These are phyloP conservation scores for Sus scrofa DNA, from an alignment of 2,113 vertebrate species.

Conservation along the genomic window DNA sequence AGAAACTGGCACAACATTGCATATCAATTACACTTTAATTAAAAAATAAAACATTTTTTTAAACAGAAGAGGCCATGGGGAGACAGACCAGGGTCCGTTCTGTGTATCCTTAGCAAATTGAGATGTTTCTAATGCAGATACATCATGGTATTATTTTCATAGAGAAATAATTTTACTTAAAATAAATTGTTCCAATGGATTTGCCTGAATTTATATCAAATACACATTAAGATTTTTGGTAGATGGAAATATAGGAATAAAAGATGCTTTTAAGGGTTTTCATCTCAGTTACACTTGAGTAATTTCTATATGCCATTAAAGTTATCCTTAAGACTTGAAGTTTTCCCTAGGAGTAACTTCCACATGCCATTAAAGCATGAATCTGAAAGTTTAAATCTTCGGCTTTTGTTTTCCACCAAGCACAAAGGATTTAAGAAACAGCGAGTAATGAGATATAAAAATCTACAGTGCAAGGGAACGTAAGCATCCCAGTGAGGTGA, in stretches of 20 bases:
- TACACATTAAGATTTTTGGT: slow-evolving; percentile 48
- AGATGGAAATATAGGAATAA: slow-evolving; percentile 80
- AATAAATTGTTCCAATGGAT: slow-evolving; percentile 72
- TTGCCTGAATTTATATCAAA: slow-evolving; percentile 73
- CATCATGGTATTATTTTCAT: slow-evolving; percentile 72
- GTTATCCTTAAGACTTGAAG: not conserved
- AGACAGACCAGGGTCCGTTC: not conserved
- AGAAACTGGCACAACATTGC: too few species aligned
- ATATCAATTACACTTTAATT: too few species aligned
- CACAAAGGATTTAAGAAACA: not conserved
- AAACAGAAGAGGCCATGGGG: not conserved
- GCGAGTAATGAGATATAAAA: slow-evolving; percentile 77
- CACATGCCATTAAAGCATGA: slow-evolving; percentile 80
- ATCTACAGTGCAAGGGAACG: slow-evolving; percentile 35
- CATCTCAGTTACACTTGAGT: slow-evolving; percentile 80
- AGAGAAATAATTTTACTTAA: slow-evolving; percentile 74
- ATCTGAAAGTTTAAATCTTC: slow-evolving; percentile 82
- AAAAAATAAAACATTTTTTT: not conserved
- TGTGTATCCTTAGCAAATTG: not conserved
- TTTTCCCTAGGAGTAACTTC: slow-evolving; percentile 79
- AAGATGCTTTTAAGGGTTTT: slow-evolving; percentile 78
- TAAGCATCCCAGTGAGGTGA: slow-evolving; percentile 52
- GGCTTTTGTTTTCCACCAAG: slow-evolving; percentile 73
- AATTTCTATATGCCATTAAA: slow-evolving; percentile 83
- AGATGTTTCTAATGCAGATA: not conserved